These are phyloP conservation scores for Ostrea denselamellosa DNA, from an alignment of 1,140 invertebrate species.

Conservation along the genomic window DNA sequence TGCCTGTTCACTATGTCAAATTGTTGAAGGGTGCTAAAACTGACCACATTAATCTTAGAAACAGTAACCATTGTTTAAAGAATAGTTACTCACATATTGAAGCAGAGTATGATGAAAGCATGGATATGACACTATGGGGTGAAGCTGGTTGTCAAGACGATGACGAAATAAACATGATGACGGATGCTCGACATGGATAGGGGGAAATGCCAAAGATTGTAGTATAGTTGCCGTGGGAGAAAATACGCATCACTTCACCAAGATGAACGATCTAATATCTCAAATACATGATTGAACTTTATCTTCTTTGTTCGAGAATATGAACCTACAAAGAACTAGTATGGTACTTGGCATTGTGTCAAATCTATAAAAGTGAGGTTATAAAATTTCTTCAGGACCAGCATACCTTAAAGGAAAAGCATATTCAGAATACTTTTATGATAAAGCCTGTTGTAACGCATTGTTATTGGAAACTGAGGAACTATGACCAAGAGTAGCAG, in stretches of 20 bases:
- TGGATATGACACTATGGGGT: slow-evolving; percentile 4
- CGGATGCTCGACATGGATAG: slow-evolving; percentile 40
- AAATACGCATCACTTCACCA: slow-evolving; percentile 42
- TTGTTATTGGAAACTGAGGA: slow-evolving; percentile 11
- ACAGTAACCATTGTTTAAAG: neutral
- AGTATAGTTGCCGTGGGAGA: slow-evolving; percentile 22
- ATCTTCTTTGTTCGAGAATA: neutral
- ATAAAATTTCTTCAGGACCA: neutral
- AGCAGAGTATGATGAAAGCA: neutral
- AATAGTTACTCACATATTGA: neutral
- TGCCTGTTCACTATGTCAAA: slow-evolving; percentile 45
- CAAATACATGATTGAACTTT: slow-evolving; percentile 43
- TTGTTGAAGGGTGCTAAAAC: slow-evolving; percentile 38
- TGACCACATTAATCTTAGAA: slow-evolving; percentile 32
- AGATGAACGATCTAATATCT: slow-evolving; percentile 23
- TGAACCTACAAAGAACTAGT: slow-evolving; percentile 39
- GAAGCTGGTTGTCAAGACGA: slow-evolving; percentile 46
- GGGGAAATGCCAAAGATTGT: slow-evolving; percentile 41
- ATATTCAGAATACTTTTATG: neutral
- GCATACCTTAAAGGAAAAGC: neutral
- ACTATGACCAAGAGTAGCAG: neutral
- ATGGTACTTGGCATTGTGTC: slow-evolving; percentile 44
- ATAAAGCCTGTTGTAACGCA: slow-evolving; percentile 45
- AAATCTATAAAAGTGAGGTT: slow-evolving; percentile 25
- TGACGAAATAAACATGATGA: slow-evolving; percentile 48